Conservation (phyloP, 2,113 vertebrate genomes). For the Caranx ignobilis region DNA sequence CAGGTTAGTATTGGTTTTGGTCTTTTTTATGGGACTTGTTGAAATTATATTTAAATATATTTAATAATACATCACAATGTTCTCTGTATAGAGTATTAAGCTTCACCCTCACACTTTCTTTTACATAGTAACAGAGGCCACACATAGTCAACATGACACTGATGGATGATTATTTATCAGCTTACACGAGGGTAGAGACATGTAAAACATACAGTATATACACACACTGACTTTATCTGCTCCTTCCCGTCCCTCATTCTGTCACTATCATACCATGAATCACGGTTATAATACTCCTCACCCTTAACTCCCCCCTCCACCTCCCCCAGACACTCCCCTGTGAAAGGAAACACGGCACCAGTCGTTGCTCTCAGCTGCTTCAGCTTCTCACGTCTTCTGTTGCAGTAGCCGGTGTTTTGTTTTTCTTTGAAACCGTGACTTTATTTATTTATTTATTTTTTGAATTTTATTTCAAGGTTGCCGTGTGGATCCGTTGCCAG, state of each 20-base stretch:
- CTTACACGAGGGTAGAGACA: background rate
- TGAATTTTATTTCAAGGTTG: conserved; percentile 9
- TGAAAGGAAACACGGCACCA: background rate
- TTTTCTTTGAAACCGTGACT: background rate
- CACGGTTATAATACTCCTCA: background rate
- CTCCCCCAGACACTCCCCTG: background rate
- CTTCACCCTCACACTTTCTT: too few relatives aligned
- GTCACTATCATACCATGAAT: background rate
- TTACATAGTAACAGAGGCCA: too few relatives aligned
- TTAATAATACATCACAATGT: too few relatives aligned
- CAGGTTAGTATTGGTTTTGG: background rate
- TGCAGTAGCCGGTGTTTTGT: conserved; percentile 11
- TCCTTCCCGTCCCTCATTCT: background rate
- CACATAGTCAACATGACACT: background rate
- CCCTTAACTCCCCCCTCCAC: background rate
- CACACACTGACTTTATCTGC: background rate
- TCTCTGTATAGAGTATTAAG: too few relatives aligned
- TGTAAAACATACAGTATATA: background rate
- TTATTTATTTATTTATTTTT: conserved; percentile 1
- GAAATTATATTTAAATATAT: background rate
- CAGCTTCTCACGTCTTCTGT: conserved; percentile 20
- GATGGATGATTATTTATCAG: background rate
- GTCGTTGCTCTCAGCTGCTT: conserved; percentile 9
- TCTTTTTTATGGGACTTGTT: background rate
- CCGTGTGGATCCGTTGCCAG: conserved; percentile 17